Evolutionary conservation across 2,113 vertebrate species (phyloP).

Genomic region (Tupaia tana): DNA sequence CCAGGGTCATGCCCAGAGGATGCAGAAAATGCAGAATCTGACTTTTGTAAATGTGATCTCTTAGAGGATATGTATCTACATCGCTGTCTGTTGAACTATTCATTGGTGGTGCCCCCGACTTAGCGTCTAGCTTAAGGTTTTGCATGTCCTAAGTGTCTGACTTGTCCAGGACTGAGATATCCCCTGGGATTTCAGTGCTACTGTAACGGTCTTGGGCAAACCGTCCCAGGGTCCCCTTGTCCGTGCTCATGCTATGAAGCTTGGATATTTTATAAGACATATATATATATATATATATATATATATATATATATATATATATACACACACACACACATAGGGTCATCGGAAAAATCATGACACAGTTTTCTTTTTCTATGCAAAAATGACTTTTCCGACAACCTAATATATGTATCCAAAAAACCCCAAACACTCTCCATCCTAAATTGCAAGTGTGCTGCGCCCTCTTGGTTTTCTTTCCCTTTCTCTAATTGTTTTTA

Average conservation of each 20-base stretch:
- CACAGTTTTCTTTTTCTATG: too few species aligned
- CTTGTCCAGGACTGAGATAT: not conserved
- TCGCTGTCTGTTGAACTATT: not conserved
- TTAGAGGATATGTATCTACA: not conserved
- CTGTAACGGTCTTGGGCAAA: not conserved
- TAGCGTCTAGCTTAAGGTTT: not conserved
- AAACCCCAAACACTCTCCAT: not conserved
- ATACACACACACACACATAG: too few species aligned
- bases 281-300: too few species aligned
- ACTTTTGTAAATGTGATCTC: slow-evolving; percentile 42
- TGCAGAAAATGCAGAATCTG: slow-evolving; percentile 21
- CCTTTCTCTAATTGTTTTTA: not conserved
- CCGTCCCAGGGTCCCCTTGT: not conserved
- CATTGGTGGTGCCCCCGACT: not conserved
- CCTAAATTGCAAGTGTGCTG: not conserved
- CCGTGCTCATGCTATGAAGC: not conserved
- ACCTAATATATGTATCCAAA: not conserved
- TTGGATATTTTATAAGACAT: not conserved
- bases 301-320: too few species aligned
- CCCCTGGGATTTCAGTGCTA: not conserved
- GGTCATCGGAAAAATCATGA: too few species aligned
- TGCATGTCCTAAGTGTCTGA: not conserved
- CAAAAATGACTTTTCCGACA: too few species aligned
- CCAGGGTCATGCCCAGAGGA: slow-evolving; percentile 45
- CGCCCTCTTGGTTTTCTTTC: not conserved